phyloP scores from a whole-genome alignment of 2,888 invertebrate genomes.

The Axea sp. region DNA sequence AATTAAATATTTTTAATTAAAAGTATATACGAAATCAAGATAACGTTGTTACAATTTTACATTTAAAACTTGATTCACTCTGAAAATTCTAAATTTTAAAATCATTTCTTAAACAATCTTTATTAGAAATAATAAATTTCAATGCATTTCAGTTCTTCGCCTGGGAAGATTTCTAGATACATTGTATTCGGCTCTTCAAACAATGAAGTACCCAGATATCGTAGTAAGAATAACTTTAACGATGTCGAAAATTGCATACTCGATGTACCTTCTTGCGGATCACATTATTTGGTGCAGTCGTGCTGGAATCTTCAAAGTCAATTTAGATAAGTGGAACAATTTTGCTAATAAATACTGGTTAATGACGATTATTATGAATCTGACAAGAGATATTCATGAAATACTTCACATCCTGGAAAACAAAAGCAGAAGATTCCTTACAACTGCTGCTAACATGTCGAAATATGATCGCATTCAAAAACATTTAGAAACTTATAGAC shows the following conservation, averaged over 20 bases:
- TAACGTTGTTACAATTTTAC: too few species aligned
- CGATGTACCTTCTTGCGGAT: constrained; percentile 90
- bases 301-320: constrained; percentile 84
- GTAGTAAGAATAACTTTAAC: constrained; percentile 86
- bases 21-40: too few species aligned
- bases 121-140: too few species aligned
- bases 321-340: constrained; percentile 88
- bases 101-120: too few species aligned
- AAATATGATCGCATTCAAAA: constrained; percentile 50
- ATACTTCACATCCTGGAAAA: constrained; percentile 83
- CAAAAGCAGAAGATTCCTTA: constrained; percentile 53
- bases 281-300: constrained; percentile 92
- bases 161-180: constrained; percentile 92
- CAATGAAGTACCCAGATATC: constrained; percentile 86
- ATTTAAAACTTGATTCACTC: too few species aligned
- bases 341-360: constrained; percentile 92
- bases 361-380: constrained; percentile 88
- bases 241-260: constrained; percentile 88
- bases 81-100: too few species aligned
- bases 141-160: constrained; percentile 86
- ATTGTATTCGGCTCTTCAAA: constrained; percentile 86
- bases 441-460: constrained; percentile 11
- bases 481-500: constrained; percentile 67
- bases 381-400: constrained; percentile 92
- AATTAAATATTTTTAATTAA: too few species aligned